Base-by-base conservation (phyloP, 2,797 vertebrate genomes). In the Mus spretus region DNA sequence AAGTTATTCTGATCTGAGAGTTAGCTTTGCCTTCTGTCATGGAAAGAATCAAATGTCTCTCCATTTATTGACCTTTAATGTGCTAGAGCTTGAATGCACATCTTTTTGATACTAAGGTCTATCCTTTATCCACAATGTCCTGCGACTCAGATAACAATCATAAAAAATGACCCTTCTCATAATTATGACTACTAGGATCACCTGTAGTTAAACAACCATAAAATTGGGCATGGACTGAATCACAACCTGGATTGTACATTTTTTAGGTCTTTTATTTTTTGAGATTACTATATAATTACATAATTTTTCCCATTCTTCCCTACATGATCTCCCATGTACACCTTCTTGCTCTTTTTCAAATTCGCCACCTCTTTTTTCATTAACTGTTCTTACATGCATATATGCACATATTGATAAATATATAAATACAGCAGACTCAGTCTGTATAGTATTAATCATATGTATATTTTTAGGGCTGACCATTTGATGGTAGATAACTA, bases 31-130 rank as follows among this genome's bases (percentile, higher is more conserved):
- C 84, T 89, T 59, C 65, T 94, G 50, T 72, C 6, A 37, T 13
- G 89, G 34, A 82, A 78, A 83, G 81, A 53, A n/a, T 70, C 63
- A 55, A 70, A 40, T 13, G 22, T 65, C 20, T 59, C 17, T 74
- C 28, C 3, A 53, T 91, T 96, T 93, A 24, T 87, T 95, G 81
- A 95, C 11, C 34, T 93, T 63, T 59, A 47, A 5, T 22, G 75
- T n/a, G 28, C 4, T 47, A 72, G 53, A 94, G 78, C 93, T 90
- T 75, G 17, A 72, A 44, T 22, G 1, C 13, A 72, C 44, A 12
- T 91, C 40, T 84, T 20, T 10, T 34, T 47, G 74, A 57, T 65
- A 82, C 19, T 91, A 92, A 91, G 79, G 91, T 31, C 53, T 65
- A 57, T 70, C n/a, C 6, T 84, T 11, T 84, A 92, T 74, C 55